phyloP scores from a whole-genome alignment of 2,888 invertebrate species.

The Leptothorax acervorum region DNA sequence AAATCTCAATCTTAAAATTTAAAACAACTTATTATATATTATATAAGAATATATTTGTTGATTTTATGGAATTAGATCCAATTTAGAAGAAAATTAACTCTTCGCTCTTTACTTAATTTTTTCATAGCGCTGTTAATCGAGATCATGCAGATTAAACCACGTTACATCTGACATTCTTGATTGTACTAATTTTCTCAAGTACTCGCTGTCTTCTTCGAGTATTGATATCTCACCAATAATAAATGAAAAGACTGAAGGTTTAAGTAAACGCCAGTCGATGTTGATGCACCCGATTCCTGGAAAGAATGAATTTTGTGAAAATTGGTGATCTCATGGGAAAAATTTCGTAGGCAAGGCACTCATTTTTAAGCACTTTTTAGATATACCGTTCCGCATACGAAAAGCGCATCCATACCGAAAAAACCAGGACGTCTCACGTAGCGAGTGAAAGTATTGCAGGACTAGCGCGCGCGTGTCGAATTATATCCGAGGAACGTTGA shows the following conservation, averaged over 20 bases:
- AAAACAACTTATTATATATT: not conserved
- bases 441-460: constrained; percentile 54
- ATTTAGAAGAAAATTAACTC: not conserved
- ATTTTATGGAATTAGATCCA: not conserved
- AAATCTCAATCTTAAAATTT: not conserved
- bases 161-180: not conserved
- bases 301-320: not conserved
- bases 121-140: not conserved
- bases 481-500: constrained; percentile 43
- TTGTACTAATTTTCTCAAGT: not conserved
- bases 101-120: not conserved
- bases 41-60: not conserved
- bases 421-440: constrained; percentile 59
- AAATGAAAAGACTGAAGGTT: not conserved
- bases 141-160: not conserved
- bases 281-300: not conserved
- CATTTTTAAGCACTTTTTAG: constrained; percentile 50
- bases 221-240: constrained; percentile 8
- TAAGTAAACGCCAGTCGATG: not conserved
- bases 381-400: constrained; percentile 71
- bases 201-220: not conserved
- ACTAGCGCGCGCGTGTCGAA: constrained; percentile 17
- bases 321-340: not conserved
- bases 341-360: not conserved
- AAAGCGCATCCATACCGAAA: constrained; percentile 61